A percentile compares a stretch with the other conserved stretches of the same genome.
Conservation (phyloP, 2,797 vertebrate genomes). For the Microcaecilia unicolor region DNA sequence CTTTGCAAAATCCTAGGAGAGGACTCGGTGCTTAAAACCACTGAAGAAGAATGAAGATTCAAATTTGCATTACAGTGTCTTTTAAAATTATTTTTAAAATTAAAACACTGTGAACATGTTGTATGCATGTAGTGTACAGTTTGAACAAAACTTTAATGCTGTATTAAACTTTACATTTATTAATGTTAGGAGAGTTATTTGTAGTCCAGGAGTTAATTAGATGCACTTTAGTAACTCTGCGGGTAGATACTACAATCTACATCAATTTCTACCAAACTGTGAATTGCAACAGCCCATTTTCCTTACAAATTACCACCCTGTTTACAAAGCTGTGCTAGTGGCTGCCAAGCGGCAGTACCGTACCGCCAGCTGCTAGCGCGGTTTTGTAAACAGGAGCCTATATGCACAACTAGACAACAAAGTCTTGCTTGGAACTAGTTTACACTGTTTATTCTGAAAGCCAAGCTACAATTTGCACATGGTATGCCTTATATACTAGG, state of each 20-base stretch:
- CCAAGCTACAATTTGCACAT: conserved; percentile 17
- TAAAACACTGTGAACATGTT: conserved; percentile 21
- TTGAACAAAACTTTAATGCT: conserved; percentile 31
- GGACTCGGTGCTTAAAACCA: conserved; percentile 89
- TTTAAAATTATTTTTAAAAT: conserved; percentile 37
- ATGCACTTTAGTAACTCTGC: conserved; percentile 29
- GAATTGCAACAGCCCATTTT: conserved; percentile 29
- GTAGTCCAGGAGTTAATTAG: conserved; percentile 19
- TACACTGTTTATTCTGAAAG: conserved; percentile 26
- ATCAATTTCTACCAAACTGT: conserved; percentile 39
- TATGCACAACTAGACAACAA: conserved; percentile 16
- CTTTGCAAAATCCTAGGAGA: conserved; percentile 94
- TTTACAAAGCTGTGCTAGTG: too few relatives aligned
- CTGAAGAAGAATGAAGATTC: conserved; percentile 43
- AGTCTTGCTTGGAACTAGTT: conserved; percentile 15
- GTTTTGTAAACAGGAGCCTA: too few relatives aligned
- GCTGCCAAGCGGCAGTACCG: too few relatives aligned
- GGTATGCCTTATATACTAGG: conserved; percentile 25
- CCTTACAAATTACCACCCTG: conserved; percentile 4
- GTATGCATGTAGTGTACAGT: conserved; percentile 44
- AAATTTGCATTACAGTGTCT: conserved; percentile 36
- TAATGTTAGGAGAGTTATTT: too few relatives aligned
- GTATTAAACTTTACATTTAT: too few relatives aligned
- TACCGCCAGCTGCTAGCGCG: too few relatives aligned
- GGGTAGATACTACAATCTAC: conserved; percentile 23